A percentile compares a stretch with the other conserved stretches of the same genome.
These are phyloP conservation scores for Egretta garzetta DNA, from an alignment of 2,113 vertebrate genomes.

Conservation along the genomic window DNA sequence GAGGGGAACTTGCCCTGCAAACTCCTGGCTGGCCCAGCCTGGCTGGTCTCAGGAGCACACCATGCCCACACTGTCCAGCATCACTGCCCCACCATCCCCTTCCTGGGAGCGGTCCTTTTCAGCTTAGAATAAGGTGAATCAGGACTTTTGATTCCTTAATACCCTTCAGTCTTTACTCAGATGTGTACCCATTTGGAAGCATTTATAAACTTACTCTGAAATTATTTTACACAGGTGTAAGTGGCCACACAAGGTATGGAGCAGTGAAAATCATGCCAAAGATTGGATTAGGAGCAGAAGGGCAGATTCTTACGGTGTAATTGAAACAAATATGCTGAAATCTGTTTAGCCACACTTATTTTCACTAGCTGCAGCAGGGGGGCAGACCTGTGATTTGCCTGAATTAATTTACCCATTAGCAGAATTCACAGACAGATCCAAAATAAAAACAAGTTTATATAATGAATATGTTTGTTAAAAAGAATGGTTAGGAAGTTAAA, in stretches of 20 bases:
- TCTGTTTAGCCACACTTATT: not conserved
- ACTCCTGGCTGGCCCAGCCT: not conserved
- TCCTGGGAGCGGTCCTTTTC: not conserved
- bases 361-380: not conserved
- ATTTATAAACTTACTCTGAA: not conserved
- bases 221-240: not conserved
- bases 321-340: not conserved
- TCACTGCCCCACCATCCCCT: not conserved
- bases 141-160: not conserved
- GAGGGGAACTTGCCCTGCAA: not conserved
- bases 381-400: not conserved
- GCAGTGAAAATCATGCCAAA: not conserved
- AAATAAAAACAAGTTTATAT: not conserved
- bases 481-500: not conserved
- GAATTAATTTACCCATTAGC: not conserved
- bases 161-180: not conserved
- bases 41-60: not conserved
- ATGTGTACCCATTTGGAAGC: not conserved
- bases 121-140: not conserved
- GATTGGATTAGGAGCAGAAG: not conserved
- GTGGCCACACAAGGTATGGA: not conserved
- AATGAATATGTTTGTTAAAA: not conserved
- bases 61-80: rapidly evolving
- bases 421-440: not conserved
- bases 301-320: not conserved